Conservation (phyloP, 2,888 invertebrate genomes). For the Eumerus sabulonum region DNA sequence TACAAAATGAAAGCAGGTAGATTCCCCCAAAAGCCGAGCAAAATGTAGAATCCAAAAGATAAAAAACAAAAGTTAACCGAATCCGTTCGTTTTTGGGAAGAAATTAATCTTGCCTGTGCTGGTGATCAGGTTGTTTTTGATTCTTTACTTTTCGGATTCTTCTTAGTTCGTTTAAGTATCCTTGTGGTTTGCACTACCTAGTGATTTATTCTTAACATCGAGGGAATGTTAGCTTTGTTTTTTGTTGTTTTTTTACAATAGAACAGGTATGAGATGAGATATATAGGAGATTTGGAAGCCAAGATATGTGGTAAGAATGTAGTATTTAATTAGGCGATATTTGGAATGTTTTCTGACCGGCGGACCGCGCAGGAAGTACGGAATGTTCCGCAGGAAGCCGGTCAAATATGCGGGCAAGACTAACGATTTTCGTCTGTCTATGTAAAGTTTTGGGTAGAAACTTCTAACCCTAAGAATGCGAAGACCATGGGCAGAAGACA, state of each 20-base stretch:
- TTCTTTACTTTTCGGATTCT: conserved; percentile 3
- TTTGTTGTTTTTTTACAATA: too few species aligned
- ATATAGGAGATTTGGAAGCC: too few species aligned
- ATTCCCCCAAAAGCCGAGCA: conserved; percentile 4
- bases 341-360: neutral
- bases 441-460: too few species aligned
- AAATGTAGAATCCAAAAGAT: conserved; percentile 14
- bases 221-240: conserved; percentile 15
- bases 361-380: too few species aligned
- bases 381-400: too few species aligned
- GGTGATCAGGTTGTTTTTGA: conserved; percentile 39
- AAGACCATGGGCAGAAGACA: too few species aligned
- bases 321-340: neutral
- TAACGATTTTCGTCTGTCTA: too few species aligned
- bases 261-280: too few species aligned
- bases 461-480: too few species aligned
- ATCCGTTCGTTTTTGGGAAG: conserved; percentile 25
- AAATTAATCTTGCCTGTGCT: conserved; percentile 56
- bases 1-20: conserved; percentile 58
- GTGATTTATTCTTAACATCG: conserved; percentile 46
- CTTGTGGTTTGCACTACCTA: conserved; percentile 34
- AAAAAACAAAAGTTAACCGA: neutral
- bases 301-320: neutral
- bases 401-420: too few species aligned
- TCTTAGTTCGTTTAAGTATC: conserved; percentile 25